Conservation (phyloP, 2,113 vertebrate species). For the Proterorhinus semilunaris region DNA sequence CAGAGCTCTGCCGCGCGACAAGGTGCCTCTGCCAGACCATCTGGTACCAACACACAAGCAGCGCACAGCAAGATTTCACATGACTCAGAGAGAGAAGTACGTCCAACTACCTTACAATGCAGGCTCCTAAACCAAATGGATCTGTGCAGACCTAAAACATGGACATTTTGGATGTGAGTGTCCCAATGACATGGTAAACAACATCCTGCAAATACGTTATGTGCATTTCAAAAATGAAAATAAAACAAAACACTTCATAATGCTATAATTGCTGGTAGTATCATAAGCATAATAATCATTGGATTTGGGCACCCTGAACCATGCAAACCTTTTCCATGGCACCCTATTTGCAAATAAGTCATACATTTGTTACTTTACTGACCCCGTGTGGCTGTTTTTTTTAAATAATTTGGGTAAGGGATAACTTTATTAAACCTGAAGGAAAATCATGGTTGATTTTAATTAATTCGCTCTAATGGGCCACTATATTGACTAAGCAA, state of each 20-base stretch:
- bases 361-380: background rate
- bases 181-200: too few species aligned
- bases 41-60: constrained; percentile 50
- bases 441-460: too few species aligned
- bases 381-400: background rate
- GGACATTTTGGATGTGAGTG: background rate
- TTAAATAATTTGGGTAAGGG: background rate
- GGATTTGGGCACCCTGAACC: background rate
- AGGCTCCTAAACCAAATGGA: background rate
- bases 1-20: constrained; percentile 43
- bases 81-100: constrained; percentile 47
- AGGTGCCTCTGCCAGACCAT: constrained; percentile 63
- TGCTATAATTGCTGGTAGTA: background rate
- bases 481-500: too few species aligned
- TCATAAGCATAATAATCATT: background rate
- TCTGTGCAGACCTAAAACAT: background rate
- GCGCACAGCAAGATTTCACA: constrained; percentile 45
- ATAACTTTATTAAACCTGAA: too few species aligned
- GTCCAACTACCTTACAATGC: constrained; percentile 24
- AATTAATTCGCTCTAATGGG: too few species aligned
- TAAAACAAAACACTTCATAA: background rate
- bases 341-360: background rate
- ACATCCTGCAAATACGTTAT: too few species aligned
- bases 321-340: background rate
- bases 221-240: background rate